Evolutionary conservation across 2,113 vertebrate genomes (phyloP).

Genomic region (Myodes glareolus): DNA sequence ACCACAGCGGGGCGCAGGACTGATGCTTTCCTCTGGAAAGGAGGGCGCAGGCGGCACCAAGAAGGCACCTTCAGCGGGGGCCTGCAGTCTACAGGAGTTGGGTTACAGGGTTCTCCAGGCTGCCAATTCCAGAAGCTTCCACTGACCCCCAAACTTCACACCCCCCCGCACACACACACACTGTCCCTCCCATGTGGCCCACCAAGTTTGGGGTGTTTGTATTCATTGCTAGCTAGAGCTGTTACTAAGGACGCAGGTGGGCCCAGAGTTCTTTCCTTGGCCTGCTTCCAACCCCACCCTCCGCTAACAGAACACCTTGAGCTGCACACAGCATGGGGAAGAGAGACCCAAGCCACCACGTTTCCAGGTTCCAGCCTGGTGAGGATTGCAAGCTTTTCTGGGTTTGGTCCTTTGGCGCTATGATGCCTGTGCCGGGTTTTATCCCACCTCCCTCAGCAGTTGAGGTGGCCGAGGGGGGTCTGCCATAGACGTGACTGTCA

Average conservation of each 20-base stretch:
- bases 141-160: neutral
- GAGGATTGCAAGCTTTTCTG: slow-evolving; percentile 2
- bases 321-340: too few relatives aligned
- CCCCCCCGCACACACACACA: neutral
- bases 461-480: neutral
- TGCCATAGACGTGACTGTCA: slow-evolving; percentile 19
- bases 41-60: neutral
- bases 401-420: neutral
- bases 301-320: slow-evolving; percentile 34
- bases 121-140: neutral
- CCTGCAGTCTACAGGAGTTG: neutral
- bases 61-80: neutral
- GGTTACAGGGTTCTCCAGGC: neutral
- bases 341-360: neutral
- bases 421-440: neutral
- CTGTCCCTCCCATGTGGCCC: neutral
- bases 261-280: neutral
- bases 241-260: neutral
- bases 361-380: neutral
- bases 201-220: slow-evolving; percentile 28
- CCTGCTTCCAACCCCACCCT: neutral
- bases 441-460: neutral
- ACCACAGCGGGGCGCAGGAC: neutral
- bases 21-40: neutral
- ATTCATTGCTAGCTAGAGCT: neutral